Evolutionary conservation across 1,140 invertebrate species (phyloP).

Genomic region (Pinna nobilis): DNA sequence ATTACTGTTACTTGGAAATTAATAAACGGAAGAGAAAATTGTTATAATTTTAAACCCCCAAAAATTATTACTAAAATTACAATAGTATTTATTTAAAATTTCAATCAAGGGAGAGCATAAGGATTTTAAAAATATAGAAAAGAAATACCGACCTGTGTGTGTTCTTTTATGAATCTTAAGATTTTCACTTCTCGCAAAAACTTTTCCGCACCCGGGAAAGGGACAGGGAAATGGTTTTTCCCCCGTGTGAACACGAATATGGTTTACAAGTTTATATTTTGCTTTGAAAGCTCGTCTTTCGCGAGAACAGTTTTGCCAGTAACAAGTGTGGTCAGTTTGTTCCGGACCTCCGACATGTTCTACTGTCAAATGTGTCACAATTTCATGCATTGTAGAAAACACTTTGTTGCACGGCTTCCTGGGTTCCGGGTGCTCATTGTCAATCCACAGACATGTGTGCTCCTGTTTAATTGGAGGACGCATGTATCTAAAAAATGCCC

Average conservation of each 20-base stretch:
- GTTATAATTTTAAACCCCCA: background rate
- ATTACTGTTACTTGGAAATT: conserved; percentile 12
- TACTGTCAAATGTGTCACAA: conserved; percentile 96
- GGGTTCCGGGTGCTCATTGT: conserved; percentile 84
- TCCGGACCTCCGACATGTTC: conserved; percentile 94
- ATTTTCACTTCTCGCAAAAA: conserved; percentile 98
- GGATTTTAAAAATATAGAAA: background rate
- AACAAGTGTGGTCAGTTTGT: conserved; percentile 94
- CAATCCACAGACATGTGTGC: conserved; percentile 95
- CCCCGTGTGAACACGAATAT: conserved; percentile 99
- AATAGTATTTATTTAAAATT: background rate
- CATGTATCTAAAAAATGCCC: conserved; percentile 92
- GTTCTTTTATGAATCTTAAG: conserved; percentile 98
- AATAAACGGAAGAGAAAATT: conserved; percentile 3
- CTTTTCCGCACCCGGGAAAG: conserved; percentile 97
- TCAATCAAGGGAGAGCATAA: background rate
- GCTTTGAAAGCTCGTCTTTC: conserved; percentile 98
- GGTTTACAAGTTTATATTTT: conserved; percentile 99
- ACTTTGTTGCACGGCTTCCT: conserved; percentile 94
- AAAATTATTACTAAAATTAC: background rate
- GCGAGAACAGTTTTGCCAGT: conserved; percentile 84
- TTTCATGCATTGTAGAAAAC: conserved; percentile 95
- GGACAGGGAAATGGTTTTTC: conserved; percentile 99
- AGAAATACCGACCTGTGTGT: conserved; percentile 81
- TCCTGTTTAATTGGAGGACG: conserved; percentile 86